Conservation (phyloP, 2,797 vertebrate genomes). For the Scomberomorus guttatus region DNA sequence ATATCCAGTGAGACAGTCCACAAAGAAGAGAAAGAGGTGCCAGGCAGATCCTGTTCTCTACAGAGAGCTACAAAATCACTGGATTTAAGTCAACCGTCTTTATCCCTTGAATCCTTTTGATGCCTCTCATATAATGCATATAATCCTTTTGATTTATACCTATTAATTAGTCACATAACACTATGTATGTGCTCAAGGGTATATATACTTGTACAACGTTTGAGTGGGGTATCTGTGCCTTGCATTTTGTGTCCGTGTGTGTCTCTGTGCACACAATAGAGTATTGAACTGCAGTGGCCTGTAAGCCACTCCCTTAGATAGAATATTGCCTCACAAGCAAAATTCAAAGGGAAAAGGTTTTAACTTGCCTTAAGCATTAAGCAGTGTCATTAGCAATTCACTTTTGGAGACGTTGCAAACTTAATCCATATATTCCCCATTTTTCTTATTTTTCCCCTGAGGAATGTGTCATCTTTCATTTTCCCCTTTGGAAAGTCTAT, state of each 20-base stretch:
- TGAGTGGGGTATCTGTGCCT: neutral
- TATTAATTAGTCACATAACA: slow-evolving; percentile 1
- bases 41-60: neutral
- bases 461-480: slow-evolving; percentile 68
- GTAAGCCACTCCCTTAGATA: slow-evolving; percentile 58
- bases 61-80: slow-evolving; percentile 15
- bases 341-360: slow-evolving; percentile 79
- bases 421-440: slow-evolving; percentile 63
- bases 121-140: slow-evolving; percentile 3
- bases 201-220: neutral
- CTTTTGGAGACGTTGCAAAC: slow-evolving; percentile 67
- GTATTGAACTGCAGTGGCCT: slow-evolving; percentile 60
- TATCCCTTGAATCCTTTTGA: neutral
- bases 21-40: neutral
- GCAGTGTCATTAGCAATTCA: slow-evolving; percentile 76
- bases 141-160: slow-evolving; percentile 34
- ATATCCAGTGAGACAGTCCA: neutral
- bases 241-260: neutral
- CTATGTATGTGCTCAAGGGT: neutral
- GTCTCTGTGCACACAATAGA: slow-evolving; percentile 5
- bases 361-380: slow-evolving; percentile 71
- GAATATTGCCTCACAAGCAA: slow-evolving; percentile 79
- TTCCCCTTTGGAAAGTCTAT: slow-evolving; percentile 27
- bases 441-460: slow-evolving; percentile 57
- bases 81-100: slow-evolving; percentile 9